Percentiles rank a stretch among this genome's conserved stretches.
Evolutionary conservation across 2,113 vertebrate species (phyloP).

Genomic region (Leucosticte australis): DNA sequence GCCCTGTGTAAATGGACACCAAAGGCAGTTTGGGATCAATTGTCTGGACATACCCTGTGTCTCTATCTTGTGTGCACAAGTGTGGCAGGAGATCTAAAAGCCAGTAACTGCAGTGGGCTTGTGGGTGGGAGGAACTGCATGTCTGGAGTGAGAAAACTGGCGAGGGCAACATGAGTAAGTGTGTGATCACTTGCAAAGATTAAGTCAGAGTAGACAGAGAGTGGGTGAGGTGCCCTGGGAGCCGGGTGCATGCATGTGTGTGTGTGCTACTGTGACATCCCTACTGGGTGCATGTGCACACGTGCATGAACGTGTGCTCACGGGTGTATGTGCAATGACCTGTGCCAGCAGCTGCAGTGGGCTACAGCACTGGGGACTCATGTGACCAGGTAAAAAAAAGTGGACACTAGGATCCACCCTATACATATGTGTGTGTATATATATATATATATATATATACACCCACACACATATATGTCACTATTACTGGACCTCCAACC

Average conservation of each 20-base stretch:
- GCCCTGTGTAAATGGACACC: neutral
- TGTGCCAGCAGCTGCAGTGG: neutral
- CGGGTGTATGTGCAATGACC: fast-evolving
- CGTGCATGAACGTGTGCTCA: fast-evolving
- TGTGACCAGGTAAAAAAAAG: neutral
- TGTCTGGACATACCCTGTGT: neutral
- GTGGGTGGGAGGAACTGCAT: fast-evolving
- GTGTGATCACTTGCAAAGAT: neutral
- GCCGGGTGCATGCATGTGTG: fast-evolving
- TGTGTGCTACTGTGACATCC: neutral
- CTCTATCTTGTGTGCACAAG: neutral
- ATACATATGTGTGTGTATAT: too few species aligned
- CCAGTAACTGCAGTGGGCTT: neutral
- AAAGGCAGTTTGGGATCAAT: neutral
- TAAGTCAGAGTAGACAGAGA: neutral
- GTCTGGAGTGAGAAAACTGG: neutral
- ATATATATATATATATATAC: neutral
- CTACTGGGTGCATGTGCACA: too few species aligned
- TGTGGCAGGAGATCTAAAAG: neutral
- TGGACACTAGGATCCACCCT: neutral
- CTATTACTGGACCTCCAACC: neutral
- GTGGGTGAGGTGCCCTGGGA: neutral
- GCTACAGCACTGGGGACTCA: neutral
- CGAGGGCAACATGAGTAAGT: fast-evolving
- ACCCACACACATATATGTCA: neutral